These are phyloP conservation scores for Thalassophryne amazonica DNA, from an alignment of 2,797 vertebrate species.

Conservation along the genomic window DNA sequence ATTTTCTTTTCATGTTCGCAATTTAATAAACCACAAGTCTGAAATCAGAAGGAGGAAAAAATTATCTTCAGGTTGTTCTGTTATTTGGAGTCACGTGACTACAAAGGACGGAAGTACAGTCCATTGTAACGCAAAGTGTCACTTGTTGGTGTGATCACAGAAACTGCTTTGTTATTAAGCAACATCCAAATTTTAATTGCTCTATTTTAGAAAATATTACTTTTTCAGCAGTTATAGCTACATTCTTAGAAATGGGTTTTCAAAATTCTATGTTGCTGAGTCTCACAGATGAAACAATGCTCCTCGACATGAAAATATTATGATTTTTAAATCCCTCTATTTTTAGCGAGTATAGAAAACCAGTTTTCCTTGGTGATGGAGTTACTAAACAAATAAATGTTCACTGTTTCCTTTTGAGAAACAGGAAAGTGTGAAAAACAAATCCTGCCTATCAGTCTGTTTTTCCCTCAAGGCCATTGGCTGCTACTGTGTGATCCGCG, in stretches of 20 bases:
- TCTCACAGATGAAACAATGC: slow-evolving; percentile 2
- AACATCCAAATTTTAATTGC: slow-evolving; percentile 18
- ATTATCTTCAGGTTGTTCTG: too few relatives aligned
- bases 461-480: slow-evolving; percentile 68
- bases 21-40: too few relatives aligned
- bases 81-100: slow-evolving; percentile 6
- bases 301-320: background rate
- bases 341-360: slow-evolving; percentile 11
- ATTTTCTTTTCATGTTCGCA: too few relatives aligned
- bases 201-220: slow-evolving; percentile 7
- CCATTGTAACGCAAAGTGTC: slow-evolving; percentile 27
- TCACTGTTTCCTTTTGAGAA: background rate
- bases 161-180: slow-evolving; percentile 51
- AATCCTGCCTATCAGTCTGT: slow-evolving; percentile 43
- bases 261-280: slow-evolving; percentile 11
- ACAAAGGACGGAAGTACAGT: slow-evolving; percentile 26
- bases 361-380: slow-evolving; percentile 18
- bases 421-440: background rate
- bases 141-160: slow-evolving; percentile 28
- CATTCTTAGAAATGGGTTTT: background rate
- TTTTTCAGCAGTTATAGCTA: slow-evolving; percentile 1
- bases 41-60: too few relatives aligned
- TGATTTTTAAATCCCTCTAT: slow-evolving; percentile 7
- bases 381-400: too few relatives aligned
- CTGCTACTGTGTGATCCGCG: slow-evolving; percentile 12